Evolutionary conservation across 2,888 invertebrate species (phyloP).

Genomic region (Heliconius charithonia): DNA sequence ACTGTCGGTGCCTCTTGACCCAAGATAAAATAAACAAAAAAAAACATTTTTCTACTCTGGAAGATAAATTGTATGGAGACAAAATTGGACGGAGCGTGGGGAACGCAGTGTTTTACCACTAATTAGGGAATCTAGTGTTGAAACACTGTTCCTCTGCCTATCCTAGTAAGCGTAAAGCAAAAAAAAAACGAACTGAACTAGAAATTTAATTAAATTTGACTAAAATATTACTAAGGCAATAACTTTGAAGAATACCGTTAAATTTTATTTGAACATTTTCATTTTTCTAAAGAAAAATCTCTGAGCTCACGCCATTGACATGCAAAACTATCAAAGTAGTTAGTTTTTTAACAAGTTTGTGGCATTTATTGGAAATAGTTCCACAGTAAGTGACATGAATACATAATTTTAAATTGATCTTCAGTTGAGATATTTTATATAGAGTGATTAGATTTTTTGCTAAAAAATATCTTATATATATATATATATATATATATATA

Average conservation of each 20-base stretch:
- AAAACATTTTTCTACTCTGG: too few species aligned
- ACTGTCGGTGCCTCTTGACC: too few species aligned
- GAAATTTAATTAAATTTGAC: neutral
- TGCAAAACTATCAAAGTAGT: conserved; percentile 12
- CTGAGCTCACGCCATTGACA: conserved; percentile 3
- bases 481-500: too few species aligned
- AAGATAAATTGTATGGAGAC: too few species aligned
- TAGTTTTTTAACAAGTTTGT: neutral
- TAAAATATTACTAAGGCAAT: neutral
- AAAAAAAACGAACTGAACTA: neutral
- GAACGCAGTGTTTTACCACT: too few species aligned
- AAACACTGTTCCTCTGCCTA: neutral
- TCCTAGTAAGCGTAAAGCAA: neutral
- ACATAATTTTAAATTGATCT: neutral
- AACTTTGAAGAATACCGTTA: neutral
- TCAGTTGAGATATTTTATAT: neutral
- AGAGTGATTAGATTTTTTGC: too few species aligned
- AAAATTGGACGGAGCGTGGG: too few species aligned
- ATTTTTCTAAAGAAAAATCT: neutral
- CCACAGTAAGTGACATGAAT: neutral
- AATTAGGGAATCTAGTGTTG: neutral
- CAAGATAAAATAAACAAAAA: too few species aligned
- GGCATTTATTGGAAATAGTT: conserved; percentile 13
- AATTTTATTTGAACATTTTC: neutral
- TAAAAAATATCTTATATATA: too few species aligned